Conservation (phyloP, 2,888 invertebrate genomes). For the Slavum lentiscoides region DNA sequence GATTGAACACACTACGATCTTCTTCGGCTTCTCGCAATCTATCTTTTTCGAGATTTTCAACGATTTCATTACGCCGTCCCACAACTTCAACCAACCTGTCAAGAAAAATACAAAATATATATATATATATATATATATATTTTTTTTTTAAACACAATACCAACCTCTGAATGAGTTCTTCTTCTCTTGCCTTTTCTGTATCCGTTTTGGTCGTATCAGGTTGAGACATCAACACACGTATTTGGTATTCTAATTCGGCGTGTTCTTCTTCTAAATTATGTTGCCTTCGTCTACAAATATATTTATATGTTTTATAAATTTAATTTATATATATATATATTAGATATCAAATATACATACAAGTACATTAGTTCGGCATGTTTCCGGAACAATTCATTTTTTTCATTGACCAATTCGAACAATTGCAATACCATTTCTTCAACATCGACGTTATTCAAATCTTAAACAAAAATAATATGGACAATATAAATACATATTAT, state of each 20-base stretch:
- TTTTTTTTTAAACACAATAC: too few relatives aligned
- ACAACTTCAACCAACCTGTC: constrained; percentile 72
- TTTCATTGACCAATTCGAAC: constrained; percentile 91
- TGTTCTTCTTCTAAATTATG: constrained; percentile 90
- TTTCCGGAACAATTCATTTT: constrained; percentile 88
- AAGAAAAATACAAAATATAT: constrained; percentile 4
- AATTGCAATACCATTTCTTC: constrained; percentile 88
- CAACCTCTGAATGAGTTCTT: constrained; percentile 72
- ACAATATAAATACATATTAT: background rate
- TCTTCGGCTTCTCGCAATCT: constrained; percentile 82
- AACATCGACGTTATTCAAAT: constrained; percentile 58
- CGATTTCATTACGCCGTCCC: constrained; percentile 83
- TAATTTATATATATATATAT: background rate
- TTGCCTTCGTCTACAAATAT: constrained; percentile 72
- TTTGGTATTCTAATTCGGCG: constrained; percentile 88
- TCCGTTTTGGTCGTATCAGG: constrained; percentile 84
- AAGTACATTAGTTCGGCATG: constrained; percentile 93
- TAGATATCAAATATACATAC: constrained; percentile 64
- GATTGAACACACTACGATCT: constrained; percentile 74
- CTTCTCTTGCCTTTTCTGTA: constrained; percentile 81
- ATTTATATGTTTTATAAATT: background rate
- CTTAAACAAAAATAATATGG: constrained; percentile 28
- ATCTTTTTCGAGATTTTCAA: constrained; percentile 88
- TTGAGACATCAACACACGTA: constrained; percentile 81
- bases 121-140: too few relatives aligned